phyloP scores from a whole-genome alignment of 2,888 invertebrate genomes.

The Prosapia bicincta region DNA sequence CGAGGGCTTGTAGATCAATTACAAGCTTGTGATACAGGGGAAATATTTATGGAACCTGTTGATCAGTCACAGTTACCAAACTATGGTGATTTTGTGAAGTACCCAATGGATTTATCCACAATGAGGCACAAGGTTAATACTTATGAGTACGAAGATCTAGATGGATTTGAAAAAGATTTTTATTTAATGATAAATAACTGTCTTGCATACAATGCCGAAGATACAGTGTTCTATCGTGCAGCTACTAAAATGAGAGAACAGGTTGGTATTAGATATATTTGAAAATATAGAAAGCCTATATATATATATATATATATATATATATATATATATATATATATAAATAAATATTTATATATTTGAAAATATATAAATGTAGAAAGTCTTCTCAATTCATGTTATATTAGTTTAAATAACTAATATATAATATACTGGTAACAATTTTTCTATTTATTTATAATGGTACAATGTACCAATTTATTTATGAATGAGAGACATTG shows the following conservation, averaged over 20 bases:
- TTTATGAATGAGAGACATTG: no score
- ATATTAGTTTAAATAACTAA: no score
- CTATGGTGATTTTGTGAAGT: constrained; percentile 59
- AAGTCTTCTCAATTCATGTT: no score
- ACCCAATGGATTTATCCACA: constrained; percentile 86
- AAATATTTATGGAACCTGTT: constrained; percentile 92
- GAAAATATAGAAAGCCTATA: no score
- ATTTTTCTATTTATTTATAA: no score
- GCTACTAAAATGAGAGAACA: constrained; percentile 88
- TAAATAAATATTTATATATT: no score
- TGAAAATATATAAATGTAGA: no score
- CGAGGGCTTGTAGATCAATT: constrained; percentile 73
- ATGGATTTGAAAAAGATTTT: constrained; percentile 85
- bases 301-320: no score
- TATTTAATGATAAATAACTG: constrained; percentile 96
- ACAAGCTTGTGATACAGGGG: constrained; percentile 73
- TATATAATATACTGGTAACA: no score
- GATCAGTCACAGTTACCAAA: constrained; percentile 68
- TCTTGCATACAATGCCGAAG: constrained; percentile 90
- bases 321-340: no score
- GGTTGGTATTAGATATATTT: no score
- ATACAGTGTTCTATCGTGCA: constrained; percentile 90
- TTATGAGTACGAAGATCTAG: constrained; percentile 65
- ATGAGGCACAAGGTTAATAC: constrained; percentile 76
- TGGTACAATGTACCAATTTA: no score